phyloP scores from a whole-genome alignment of 1,140 invertebrate species.

The Coptotermes formosanus region DNA sequence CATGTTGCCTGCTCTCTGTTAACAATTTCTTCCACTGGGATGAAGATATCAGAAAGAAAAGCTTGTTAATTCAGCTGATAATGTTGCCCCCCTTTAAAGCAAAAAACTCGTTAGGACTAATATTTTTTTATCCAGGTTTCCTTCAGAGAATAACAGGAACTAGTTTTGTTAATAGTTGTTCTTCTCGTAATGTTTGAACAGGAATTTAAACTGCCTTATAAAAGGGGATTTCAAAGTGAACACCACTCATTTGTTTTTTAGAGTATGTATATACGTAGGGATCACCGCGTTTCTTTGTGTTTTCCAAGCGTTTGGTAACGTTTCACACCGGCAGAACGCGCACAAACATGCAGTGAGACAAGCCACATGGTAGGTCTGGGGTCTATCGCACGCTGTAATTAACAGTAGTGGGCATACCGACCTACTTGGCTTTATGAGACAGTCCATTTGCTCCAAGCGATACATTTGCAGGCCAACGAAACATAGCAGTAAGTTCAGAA shows the following conservation, averaged over 20 bases:
- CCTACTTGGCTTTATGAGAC: no score
- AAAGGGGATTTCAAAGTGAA: not conserved
- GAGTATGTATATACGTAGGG: not conserved
- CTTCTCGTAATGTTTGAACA: not conserved
- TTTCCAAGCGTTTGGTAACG: not conserved
- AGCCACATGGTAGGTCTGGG: not conserved
- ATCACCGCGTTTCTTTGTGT: not conserved
- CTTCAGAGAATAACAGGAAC: not conserved
- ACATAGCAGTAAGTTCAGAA: no score
- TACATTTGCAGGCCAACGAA: no score
- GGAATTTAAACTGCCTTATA: not conserved
- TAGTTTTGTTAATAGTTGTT: slow-evolving; percentile 14
- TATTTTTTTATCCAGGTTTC: not conserved
- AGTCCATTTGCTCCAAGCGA: no score
- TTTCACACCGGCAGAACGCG: not conserved
- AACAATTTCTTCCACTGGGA: not conserved
- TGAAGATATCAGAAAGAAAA: not conserved
- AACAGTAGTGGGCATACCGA: no score
- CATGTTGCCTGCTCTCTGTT: not conserved
- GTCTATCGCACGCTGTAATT: not conserved
- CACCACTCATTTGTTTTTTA: not conserved
- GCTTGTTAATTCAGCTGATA: not conserved
- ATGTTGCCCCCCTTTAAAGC: not conserved
- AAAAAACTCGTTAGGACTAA: not conserved
- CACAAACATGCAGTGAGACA: not conserved